Conservation (phyloP, 2,888 invertebrate species). For the Junonia oenone region DNA sequence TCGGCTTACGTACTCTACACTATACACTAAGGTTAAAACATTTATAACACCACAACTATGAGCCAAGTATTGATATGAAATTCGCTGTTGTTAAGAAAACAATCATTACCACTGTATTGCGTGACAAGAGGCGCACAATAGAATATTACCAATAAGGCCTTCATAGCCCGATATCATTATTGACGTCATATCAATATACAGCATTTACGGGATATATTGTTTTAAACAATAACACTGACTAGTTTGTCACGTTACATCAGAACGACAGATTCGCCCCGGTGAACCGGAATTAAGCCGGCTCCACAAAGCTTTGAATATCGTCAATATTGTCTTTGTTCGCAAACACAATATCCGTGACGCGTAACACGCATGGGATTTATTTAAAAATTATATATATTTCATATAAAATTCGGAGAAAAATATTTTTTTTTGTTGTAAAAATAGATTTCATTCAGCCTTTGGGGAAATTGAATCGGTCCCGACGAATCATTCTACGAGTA, state of each 20-base stretch:
- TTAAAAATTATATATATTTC: slow-evolving; percentile 4
- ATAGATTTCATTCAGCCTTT: not conserved
- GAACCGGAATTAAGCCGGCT: slow-evolving; percentile 39
- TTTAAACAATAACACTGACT: slow-evolving; percentile 22
- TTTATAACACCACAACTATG: no score
- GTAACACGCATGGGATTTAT: slow-evolving; percentile 9
- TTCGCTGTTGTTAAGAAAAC: no score
- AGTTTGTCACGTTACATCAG: slow-evolving; percentile 32
- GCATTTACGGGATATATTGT: slow-evolving; percentile 16
- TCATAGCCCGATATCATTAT: not conserved
- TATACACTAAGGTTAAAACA: no score
- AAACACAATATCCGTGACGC: slow-evolving; percentile 19
- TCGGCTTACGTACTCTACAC: no score
- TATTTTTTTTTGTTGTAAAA: not conserved
- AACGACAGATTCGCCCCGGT: slow-evolving; percentile 35
- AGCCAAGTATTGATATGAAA: no score
- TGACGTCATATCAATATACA: not conserved
- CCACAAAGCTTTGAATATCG: slow-evolving; percentile 38
- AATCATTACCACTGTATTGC: no score
- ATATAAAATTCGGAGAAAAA: not conserved
- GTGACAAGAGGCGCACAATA: no score
- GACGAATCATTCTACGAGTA: not conserved
- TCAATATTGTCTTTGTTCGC: slow-evolving; percentile 33
- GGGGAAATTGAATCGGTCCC: not conserved
- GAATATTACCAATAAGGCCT: not conserved